Percentiles rank a stretch among this genome's conserved stretches.
phyloP scores from a whole-genome alignment of 2,797 vertebrate genomes.

The Philypnodon macrostomus region DNA sequence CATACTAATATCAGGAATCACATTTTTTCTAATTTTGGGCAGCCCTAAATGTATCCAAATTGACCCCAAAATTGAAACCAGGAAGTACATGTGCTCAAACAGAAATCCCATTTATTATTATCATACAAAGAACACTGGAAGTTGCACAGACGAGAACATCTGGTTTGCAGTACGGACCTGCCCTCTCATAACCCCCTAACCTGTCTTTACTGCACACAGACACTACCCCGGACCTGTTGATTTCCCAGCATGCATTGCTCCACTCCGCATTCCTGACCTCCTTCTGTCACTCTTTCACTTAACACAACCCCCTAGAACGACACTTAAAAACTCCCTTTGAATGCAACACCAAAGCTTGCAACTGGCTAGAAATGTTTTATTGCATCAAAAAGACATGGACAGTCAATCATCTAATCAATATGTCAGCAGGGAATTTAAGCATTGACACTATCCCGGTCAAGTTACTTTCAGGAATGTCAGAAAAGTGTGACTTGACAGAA shows the following conservation, averaged over 20 bases:
- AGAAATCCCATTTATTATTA: constrained; percentile 43
- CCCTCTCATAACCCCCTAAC: constrained; percentile 60
- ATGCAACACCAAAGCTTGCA: constrained; percentile 28
- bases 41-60: constrained; percentile 8
- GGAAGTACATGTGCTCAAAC: constrained; percentile 20
- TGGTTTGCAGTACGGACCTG: constrained; percentile 69
- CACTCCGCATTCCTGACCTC: constrained; percentile 74
- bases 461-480: constrained; percentile 14
- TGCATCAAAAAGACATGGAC: too few relatives aligned
- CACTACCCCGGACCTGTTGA: constrained; percentile 63
- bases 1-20: too few relatives aligned
- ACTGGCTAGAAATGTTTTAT: constrained; percentile 37
- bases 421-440: constrained; percentile 4
- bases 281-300: constrained; percentile 70
- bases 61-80: constrained; percentile 19
- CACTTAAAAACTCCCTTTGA: constrained; percentile 16
- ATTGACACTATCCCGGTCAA: constrained; percentile 11
- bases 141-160: constrained; percentile 57
- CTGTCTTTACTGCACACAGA: constrained; percentile 59
- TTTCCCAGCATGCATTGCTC: constrained; percentile 71
- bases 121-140: constrained; percentile 40
- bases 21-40: too few relatives aligned
- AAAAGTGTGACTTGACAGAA: constrained; percentile 24
- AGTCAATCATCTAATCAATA: constrained; percentile 15
- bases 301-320: constrained; percentile 34